Percentiles rank a stretch among this genome's conserved stretches.
These are phyloP conservation scores for Amia ocellicauda DNA, from an alignment of 2,113 vertebrate species.

Conservation along the genomic window DNA sequence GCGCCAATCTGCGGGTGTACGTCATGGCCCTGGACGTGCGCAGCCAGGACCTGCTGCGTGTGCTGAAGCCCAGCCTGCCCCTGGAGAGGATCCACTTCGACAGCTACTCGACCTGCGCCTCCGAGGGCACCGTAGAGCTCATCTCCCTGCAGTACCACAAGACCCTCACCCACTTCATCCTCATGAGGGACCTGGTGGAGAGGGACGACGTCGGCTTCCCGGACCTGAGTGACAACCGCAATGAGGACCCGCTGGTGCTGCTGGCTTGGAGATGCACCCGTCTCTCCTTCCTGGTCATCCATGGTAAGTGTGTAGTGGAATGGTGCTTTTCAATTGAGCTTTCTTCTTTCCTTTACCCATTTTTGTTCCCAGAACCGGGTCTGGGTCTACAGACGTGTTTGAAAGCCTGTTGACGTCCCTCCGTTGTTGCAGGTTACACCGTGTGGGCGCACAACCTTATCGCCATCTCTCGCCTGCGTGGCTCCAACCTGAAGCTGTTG, in stretches of 20 bases:
- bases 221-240: conserved; percentile 90
- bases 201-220: conserved; percentile 84
- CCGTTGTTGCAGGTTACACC: conserved; percentile 76
- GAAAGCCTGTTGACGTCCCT: too few species aligned
- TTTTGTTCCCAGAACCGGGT: too few species aligned
- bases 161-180: conserved; percentile 93
- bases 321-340: background rate
- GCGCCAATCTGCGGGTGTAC: conserved; percentile 89
- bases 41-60: conserved; percentile 86
- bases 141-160: conserved; percentile 96
- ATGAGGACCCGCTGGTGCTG: conserved; percentile 94
- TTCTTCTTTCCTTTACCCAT: too few species aligned
- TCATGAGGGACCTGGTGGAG: conserved; percentile 81
- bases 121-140: conserved; percentile 88
- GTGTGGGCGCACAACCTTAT: conserved; percentile 98
- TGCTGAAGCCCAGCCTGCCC: conserved; percentile 94
- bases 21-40: conserved; percentile 93
- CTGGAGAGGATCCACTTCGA: conserved; percentile 96
- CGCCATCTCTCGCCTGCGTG: conserved; percentile 93
- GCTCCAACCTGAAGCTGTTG: conserved; percentile 86
- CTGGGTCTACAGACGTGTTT: too few species aligned
- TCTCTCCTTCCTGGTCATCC: conserved; percentile 83
- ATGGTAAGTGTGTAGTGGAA: conserved; percentile 74
- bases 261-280: conserved; percentile 94
- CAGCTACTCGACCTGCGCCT: conserved; percentile 87